Base-by-base conservation (phyloP, 2,113 vertebrate genomes). In the Phodopus roborovskii region DNA sequence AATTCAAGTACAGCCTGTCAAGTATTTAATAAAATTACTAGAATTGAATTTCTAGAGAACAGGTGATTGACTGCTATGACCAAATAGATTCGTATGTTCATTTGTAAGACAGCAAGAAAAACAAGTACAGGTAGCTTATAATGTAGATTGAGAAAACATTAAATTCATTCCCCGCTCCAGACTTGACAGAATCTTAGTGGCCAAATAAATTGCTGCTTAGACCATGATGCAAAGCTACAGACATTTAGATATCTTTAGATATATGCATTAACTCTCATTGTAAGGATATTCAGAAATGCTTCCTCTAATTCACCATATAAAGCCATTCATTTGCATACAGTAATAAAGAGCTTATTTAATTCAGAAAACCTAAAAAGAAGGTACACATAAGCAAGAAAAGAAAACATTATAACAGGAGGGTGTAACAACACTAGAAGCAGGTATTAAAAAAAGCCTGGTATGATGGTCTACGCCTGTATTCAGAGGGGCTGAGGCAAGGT, bases 81-180 rank as follows among this genome's bases (percentile, higher is more conserved):
- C 39, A 96, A 90, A 88, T 28, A 88, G 13, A 89, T 74, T 87
- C 87, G 68, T 42, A 86, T 71, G 88, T 62, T 64, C 77, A 95
- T 82, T 91, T 93, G 7, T 97, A 91, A 92, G 8, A 8, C 33
- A 96, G 60, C 42, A 89, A 87, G 56, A 92, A 95, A 94, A 91
- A 74, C n/a, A 93, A 92, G n/a, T 30, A 88, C 48, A 94, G 92
- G 70, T 85, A 90, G 62, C 42, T 95, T 94, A 62, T 30, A 10
- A 78, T 50, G 19, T 53, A 92, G 48, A 90, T 42, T 86, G 36
- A 93, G 88, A 94, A 96, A 89, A 70, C 6, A 95, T 53, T 45
- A 96, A 94, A 81, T 79, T 81, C 8, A 45, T 13, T 39, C 62
- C 71, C 71, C 36, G 8, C 19, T 48, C 66, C 39, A 36, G 88